Evolutionary conservation across 2,888 invertebrate species (phyloP), one percentile per base, ranked within the genome.

Genomic region (Dendrolimus pini): DNA sequence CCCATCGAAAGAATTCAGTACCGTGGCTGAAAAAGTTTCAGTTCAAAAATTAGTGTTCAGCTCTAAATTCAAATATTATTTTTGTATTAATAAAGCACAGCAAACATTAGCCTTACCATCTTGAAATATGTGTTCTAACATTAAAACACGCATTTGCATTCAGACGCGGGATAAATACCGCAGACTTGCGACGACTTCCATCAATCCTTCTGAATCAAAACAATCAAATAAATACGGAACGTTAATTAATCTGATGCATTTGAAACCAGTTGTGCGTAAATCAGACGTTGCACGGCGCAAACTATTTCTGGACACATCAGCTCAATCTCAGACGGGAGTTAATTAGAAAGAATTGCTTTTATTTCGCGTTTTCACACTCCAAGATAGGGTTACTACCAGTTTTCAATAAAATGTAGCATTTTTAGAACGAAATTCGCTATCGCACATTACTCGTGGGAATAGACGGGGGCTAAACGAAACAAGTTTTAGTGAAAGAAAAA

Each of bases 281-380:
- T 88, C 85, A 86, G 78, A 65, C 74, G 72, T 74, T 57, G 55
- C 55, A 55, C 59, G 55, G 74, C 74, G 70, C 74, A 61, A 63
- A 85, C 85, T 89, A 89, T 89, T 89, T 86, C 72, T 70, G 76
- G 75, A 67, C 70, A 69, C 47, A 47, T 47, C 77, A 76, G 70
- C 78, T 81, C 83, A 79, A 81, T 82, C 80, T 78, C 76, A 71
- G 74, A 71, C 75, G 69, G 9, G 77, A 75, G 86, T 83, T 90
- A 89, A 89, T 89, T 90, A 89, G 85, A 89, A 90, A 89, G 88
- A 89, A 90, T 89, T 85, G 88, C 85, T 89, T 88, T 90, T 90
- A 89, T 90, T 89, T 88, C 75, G 84, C 86, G 82, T 82, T 84
- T 84, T 83, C 85, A 85, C 86, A 85, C 83, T 81, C 78, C 78